Conservation (phyloP, 2,888 invertebrate genomes). For the Schizotus pectinicornis region DNA sequence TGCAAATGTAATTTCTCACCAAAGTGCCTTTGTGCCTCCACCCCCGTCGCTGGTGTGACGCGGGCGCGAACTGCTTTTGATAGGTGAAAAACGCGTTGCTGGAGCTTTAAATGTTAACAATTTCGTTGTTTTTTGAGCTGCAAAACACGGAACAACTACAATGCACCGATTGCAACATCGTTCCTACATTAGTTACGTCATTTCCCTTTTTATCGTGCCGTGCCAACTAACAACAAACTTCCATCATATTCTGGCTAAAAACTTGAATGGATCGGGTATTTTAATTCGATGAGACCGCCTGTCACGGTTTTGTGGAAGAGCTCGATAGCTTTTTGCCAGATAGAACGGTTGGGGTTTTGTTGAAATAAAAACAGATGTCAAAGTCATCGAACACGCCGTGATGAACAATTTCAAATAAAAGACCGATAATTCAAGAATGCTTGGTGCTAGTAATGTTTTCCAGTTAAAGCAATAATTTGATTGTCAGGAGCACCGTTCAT, state of each 20-base stretch:
- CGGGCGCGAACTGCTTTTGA: too few relatives aligned
- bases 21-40: too few relatives aligned
- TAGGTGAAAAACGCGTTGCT: too few relatives aligned
- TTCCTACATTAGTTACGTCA: constrained; percentile 28
- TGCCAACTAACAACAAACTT: constrained; percentile 10
- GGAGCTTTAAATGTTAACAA: constrained; percentile 20
- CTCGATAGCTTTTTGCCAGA: constrained; percentile 15
- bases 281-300: constrained; percentile 10
- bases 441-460: too few relatives aligned
- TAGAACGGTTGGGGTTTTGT: constrained; percentile 10
- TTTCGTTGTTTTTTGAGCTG: constrained; percentile 19
- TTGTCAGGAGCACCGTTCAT: too few relatives aligned
- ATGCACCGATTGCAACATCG: constrained; percentile 27
- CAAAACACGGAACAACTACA: constrained; percentile 15
- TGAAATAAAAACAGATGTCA: neutral
- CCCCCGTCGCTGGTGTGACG: too few relatives aligned
- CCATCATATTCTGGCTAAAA: constrained; percentile 17
- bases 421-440: too few relatives aligned
- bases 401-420: too few relatives aligned
- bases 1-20: too few relatives aligned
- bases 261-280: constrained; percentile 18
- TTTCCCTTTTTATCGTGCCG: constrained; percentile 13
- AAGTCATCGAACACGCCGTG: too few relatives aligned
- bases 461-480: too few relatives aligned
- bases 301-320: constrained; percentile 22